Base-by-base conservation (phyloP, 2,797 vertebrate genomes). In the Danio albolineatus region DNA sequence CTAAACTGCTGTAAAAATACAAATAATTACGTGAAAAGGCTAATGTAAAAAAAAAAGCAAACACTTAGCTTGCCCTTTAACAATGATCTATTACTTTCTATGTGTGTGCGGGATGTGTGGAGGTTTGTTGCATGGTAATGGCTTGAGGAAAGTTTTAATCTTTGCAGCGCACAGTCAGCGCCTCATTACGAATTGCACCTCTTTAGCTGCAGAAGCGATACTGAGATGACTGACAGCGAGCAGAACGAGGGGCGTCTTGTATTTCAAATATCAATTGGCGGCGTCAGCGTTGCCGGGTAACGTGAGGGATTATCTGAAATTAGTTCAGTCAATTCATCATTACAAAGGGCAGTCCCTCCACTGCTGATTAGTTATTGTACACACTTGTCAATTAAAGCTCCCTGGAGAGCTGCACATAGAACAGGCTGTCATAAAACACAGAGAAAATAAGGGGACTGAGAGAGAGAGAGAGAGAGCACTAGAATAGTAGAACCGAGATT, bases 231-330 rank as follows among this genome's bases (percentile, higher is more conserved):
- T 86, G 89, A 84, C 85, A 88, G 84, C 69, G 83, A 83, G 86
- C 86, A 86, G 84, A 81, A 82, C 87, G 36, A 41, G 85, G 82
- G 84, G 84, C 78, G 79, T 82, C 79, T 88, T 85, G 84, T 79
- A 86, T 91, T 91, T 89, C 87, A 91, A 88, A 91, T 88, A 90
- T 90, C 91, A 91, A 89, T 88, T 83, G 87, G 59, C 19, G 19
- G 89, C 84, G 85, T 89, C 86, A 88, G 86, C 56, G 21, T 76
- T 79, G 82, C 84, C 73, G 79, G 36, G 86, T 85, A 86, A 86
- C 84, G 80, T 90, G 87, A 90, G 83, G 90, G 89, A 93, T 93
- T 90, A 93, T 93, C 90, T 92, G 84, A 93, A 93, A 93, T 92
- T 88, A 92, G 90, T 92, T 90, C 76, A 88, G 90, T 90, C 91